Base-by-base conservation (phyloP, 2,888 invertebrate genomes). In the Spilosoma lubricipeda region DNA sequence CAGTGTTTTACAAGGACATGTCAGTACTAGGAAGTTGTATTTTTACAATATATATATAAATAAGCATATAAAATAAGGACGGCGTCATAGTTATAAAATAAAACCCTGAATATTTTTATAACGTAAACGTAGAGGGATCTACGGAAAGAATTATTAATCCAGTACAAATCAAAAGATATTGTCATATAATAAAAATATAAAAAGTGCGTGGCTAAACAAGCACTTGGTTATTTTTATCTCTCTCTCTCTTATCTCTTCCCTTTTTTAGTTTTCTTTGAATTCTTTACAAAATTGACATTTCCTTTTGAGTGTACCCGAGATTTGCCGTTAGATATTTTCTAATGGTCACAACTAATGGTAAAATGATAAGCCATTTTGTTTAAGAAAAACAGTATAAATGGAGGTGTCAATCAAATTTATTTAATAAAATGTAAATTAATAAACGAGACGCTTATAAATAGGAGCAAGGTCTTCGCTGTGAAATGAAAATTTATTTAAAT, bases 341-440 rank as follows among this genome's bases (percentile, higher is more conserved):
- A n/a, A n/a, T n/a, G n/a, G 20, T 23, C 20, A 23, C 48, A 52
- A 52, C 23, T 52, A 20, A 52, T 52, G 23, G 48, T 23, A 52
- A 52, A 52, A 52, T 52, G 23, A 52, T 20, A 48, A 48, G 18
- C 48, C 20, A 48, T 20, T 48, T 20, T 48, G 20, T 48, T 20
- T 3, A 48, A 18, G 48, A 1, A 18, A 3, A 45, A 15, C 13
- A 45, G 45, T 13, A 1, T 13, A 45, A 18, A 56, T 9, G 4
- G 56, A 56, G 8, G 11, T 56, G 56, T 23, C 56, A n/a, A 56
- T 27, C 27, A 56, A 68, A 65, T 74, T 72, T 75, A 65, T 70
- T 72, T 15, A 66, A 59, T 77, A 73, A 66, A 76, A 67, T 67
- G 48, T 70, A 70, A 76, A 75, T 80, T 67, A 72, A 56, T 75